These are phyloP conservation scores for Probosciger aterrimus DNA, from an alignment of 2,113 vertebrate species.

Conservation along the genomic window DNA sequence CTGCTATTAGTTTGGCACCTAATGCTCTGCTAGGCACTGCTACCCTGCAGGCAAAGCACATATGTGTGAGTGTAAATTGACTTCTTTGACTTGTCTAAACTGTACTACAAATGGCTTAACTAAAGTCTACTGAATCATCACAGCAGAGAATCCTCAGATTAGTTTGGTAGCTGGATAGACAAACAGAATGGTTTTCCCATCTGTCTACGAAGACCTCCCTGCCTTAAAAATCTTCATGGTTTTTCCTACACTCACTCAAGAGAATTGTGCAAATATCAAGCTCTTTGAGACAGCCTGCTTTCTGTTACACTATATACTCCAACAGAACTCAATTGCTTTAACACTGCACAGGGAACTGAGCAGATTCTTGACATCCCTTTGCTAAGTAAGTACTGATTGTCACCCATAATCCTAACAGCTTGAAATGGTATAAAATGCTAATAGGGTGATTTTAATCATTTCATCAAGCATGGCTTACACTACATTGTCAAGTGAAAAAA, in stretches of 20 bases:
- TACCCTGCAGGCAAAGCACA: neutral
- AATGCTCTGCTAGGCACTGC: neutral
- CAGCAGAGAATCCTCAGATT: neutral
- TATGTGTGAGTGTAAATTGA: neutral
- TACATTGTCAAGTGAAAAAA: neutral
- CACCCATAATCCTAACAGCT: neutral
- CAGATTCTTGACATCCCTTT: neutral
- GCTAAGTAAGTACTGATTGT: neutral
- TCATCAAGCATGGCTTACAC: neutral
- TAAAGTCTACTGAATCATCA: neutral
- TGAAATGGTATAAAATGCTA: neutral
- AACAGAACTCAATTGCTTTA: conserved; percentile 3
- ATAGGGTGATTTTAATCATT: neutral
- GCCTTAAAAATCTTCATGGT: neutral
- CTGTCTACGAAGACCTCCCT: neutral
- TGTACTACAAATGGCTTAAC: neutral
- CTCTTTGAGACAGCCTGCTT: neutral
- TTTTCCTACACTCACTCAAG: neutral
- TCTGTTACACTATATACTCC: neutral
- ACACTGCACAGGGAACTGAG: neutral
- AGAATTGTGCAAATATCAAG: neutral
- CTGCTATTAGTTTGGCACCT: neutral
- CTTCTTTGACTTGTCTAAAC: neutral
- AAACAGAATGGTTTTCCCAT: neutral
- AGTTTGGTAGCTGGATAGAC: neutral